Percentiles rank a stretch among this genome's conserved stretches.
Evolutionary conservation across 2,113 vertebrate genomes (phyloP).

Genomic region (Syngnathus floridae): DNA sequence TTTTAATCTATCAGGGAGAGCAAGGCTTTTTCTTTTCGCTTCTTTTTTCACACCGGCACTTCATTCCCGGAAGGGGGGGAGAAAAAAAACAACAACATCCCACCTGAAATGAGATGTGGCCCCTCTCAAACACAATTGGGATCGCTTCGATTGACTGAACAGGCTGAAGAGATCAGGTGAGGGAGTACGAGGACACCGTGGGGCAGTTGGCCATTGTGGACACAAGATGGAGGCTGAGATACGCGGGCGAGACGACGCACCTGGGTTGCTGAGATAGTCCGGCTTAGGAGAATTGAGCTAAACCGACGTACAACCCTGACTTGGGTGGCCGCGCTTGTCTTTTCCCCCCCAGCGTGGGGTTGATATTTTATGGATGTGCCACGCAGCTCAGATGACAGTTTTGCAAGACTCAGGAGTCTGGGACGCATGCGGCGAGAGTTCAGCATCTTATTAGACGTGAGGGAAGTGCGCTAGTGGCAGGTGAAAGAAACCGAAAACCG

Average conservation of each 20-base stretch:
- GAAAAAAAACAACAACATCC: slow-evolving; percentile 24
- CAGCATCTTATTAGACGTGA: slow-evolving; percentile 48
- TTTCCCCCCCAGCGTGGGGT: slow-evolving; percentile 30
- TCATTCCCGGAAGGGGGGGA: slow-evolving; percentile 27
- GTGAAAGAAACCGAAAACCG: slow-evolving; percentile 20
- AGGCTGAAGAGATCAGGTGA: slow-evolving; percentile 48
- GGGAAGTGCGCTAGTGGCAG: slow-evolving; percentile 16
- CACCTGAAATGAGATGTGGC: slow-evolving; percentile 45
- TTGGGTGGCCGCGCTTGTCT: slow-evolving; percentile 38
- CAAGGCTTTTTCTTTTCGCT: slow-evolving; percentile 15
- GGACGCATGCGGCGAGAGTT: slow-evolving; percentile 34
- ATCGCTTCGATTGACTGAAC: slow-evolving; percentile 60
- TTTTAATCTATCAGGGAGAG: slow-evolving; percentile 56
- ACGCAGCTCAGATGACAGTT: slow-evolving; percentile 50
- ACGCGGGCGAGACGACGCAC: slow-evolving; percentile 52
- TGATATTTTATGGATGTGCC: slow-evolving; percentile 56
- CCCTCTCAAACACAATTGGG: slow-evolving; percentile 54
- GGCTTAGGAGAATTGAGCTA: slow-evolving; percentile 22
- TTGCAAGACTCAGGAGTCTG: slow-evolving; percentile 38
- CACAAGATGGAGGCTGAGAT: slow-evolving; percentile 62
- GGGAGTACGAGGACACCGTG: slow-evolving; percentile 50
- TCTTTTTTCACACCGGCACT: slow-evolving; percentile 37
- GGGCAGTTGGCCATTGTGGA: slow-evolving; percentile 53
- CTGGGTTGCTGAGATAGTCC: slow-evolving; percentile 51
- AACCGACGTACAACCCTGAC: slow-evolving; percentile 21